Evolutionary conservation across 2,113 vertebrate species (phyloP), one percentile per base, ranked within the genome.

Genomic region (Pardalotus punctatus): DNA sequence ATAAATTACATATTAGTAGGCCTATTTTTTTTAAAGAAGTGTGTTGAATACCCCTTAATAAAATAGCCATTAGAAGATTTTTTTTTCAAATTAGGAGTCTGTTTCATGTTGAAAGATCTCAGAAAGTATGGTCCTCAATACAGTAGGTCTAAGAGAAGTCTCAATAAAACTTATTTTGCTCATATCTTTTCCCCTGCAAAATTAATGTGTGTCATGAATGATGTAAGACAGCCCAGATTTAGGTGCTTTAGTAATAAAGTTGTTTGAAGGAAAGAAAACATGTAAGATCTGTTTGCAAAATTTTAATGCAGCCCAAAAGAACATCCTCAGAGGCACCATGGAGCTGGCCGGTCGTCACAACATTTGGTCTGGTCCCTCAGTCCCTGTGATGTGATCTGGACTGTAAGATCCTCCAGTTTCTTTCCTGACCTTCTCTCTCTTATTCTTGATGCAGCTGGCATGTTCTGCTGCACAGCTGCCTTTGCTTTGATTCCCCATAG

Each of bases 391-490:
- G 35, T 74, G 72, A 82, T 83, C 84, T 93, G 76, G 50, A 85
- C 81, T 42, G 20, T 24, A 69, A 83, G 58, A 90, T 85, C 62
- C 57, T 95, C 53, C 25, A 77, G 77, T 86, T 95, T 70, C 74
- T 72, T 91, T 84, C n/a, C 78, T 95, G 89, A 89, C 73, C 79
- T 94, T 88, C 70, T 93, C 33, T 94, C 69, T 94, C 70, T 65
- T 54, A n/a, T 58, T 91, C 64, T 83, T 91, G 88, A 95, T 88
- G 56, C 90, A 93, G 60, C 66, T 95, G 95, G 78, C 90, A 82
- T 38, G 72, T 65, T 74, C 51, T 78, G 43, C 56, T 31, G 48
- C 85, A 85, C 85, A 95, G 88, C 80, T 96, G 96, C 85, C 72
- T 93, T 81, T 93, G 38, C 62, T 94, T 74, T 62, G 35, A 86